Evolutionary conservation across 2,888 invertebrate genomes (phyloP).

Genomic region (Erebia epiphron): DNA sequence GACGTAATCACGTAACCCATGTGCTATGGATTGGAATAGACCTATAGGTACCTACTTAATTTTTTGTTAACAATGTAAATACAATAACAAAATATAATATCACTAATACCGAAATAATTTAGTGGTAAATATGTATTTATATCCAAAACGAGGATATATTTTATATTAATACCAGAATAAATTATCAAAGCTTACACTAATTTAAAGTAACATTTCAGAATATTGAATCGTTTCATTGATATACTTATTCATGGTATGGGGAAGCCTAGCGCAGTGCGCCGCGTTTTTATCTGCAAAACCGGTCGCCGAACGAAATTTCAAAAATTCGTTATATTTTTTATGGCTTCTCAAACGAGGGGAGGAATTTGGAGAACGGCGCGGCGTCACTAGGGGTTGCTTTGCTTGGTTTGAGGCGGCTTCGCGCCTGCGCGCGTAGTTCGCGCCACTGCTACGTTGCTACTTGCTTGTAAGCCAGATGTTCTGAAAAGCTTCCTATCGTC

Average conservation of each 20-base stretch:
- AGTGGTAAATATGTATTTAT: background rate
- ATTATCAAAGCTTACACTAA: constrained; percentile 19
- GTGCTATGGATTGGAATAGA: background rate
- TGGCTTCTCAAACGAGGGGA: constrained; percentile 76
- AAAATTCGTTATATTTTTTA: constrained; percentile 82
- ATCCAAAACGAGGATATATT: background rate
- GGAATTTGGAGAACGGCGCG: constrained; percentile 69
- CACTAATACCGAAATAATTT: constrained; percentile 17
- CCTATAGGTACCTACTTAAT: background rate
- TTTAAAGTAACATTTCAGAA: constrained; percentile 30
- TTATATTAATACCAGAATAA: constrained; percentile 13
- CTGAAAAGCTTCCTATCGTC: constrained; percentile 81
- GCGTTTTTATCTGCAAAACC: constrained; percentile 59
- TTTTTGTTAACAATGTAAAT: background rate
- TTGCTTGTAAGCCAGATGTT: constrained; percentile 80
- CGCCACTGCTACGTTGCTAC: constrained; percentile 79
- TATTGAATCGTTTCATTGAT: constrained; percentile 18
- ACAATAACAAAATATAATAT: constrained; percentile 19
- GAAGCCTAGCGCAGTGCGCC: constrained; percentile 38
- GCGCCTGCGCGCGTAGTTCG: constrained; percentile 83
- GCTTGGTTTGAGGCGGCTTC: constrained; percentile 66
- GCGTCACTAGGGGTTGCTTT: constrained; percentile 77
- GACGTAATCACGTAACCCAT: background rate
- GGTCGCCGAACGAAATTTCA: constrained; percentile 72
- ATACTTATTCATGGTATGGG: constrained; percentile 26